Conservation (phyloP, 2,113 vertebrate species). For the Apteryx owenii region DNA sequence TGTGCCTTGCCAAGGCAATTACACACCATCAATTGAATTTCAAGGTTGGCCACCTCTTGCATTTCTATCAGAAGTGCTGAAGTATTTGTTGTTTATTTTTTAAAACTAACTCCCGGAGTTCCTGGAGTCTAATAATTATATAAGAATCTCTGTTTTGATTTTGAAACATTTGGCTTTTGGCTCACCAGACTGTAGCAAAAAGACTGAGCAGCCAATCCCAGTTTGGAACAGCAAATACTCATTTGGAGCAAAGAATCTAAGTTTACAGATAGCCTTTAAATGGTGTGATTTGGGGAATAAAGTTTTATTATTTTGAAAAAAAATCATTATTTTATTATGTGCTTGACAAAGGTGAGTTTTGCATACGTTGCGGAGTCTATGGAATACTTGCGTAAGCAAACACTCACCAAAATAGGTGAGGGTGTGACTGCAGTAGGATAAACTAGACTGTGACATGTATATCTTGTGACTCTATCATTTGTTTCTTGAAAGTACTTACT, state of each 20-base stretch:
- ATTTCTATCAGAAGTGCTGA: not conserved
- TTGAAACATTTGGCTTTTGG: not conserved
- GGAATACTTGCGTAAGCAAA: not conserved
- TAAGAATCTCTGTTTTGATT: constrained; percentile 11
- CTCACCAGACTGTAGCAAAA: not conserved
- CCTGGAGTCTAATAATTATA: constrained; percentile 17
- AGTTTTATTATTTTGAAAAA: not conserved
- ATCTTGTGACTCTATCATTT: not conserved
- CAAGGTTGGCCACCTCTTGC: constrained; percentile 35
- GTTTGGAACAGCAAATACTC: not conserved
- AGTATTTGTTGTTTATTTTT: constrained; percentile 28
- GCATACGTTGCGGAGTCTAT: rapidly evolving
- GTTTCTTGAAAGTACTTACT: not conserved
- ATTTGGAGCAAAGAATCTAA: not conserved
- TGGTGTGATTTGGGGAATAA: rapidly evolving
- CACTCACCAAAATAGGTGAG: not conserved
- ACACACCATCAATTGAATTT: constrained; percentile 45
- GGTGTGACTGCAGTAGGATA: rapidly evolving
- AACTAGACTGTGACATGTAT: not conserved
- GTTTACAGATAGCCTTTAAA: not conserved
- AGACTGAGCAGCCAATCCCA: constrained; percentile 15
- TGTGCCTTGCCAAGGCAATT: constrained; percentile 51
- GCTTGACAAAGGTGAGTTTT: not conserved
- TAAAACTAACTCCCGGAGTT: not conserved
- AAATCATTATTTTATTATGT: not conserved